Evolutionary conservation across 53 echinoderm and acorn worm genomes (phyloP).

Genomic region (Holothuria leucospilota): DNA sequence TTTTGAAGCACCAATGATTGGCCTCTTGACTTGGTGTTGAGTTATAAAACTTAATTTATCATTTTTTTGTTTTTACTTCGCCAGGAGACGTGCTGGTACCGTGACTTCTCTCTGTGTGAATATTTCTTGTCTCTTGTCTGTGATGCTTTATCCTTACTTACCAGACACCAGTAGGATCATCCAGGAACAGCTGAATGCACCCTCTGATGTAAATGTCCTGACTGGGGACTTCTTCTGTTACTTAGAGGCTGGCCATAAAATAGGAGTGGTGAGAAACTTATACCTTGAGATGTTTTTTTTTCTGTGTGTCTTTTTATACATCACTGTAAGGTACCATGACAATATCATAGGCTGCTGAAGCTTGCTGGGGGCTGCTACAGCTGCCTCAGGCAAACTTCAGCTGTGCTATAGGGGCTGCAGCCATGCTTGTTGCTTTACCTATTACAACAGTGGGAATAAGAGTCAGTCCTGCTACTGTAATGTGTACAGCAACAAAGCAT

Average conservation of each 20-base stretch:
- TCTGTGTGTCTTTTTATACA: not conserved
- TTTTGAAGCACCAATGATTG: too few relatives aligned
- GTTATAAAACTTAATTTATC: too few relatives aligned
- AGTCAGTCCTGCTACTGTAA: too few relatives aligned
- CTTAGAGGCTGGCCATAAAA: constrained; percentile 89
- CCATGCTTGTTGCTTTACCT: too few relatives aligned
- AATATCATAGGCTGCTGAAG: too few relatives aligned
- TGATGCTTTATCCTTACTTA: constrained; percentile 92
- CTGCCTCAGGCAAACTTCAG: too few relatives aligned
- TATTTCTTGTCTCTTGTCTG: constrained; percentile 87
- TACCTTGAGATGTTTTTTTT: not conserved
- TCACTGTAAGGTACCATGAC: not conserved
- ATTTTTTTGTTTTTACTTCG: not conserved
- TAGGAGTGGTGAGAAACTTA: constrained; percentile 76
- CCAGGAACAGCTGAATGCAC: constrained; percentile 83
- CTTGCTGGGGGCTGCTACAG: too few relatives aligned
- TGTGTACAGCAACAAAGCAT: too few relatives aligned
- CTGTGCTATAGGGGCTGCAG: too few relatives aligned
- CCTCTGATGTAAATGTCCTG: constrained; percentile 72
- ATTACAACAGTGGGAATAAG: too few relatives aligned
- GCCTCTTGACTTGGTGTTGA: too few relatives aligned
- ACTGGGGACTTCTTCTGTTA: constrained; percentile 82
- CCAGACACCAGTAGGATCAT: constrained; percentile 87
- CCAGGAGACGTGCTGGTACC: constrained; percentile 77
- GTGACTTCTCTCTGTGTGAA: constrained; percentile 84